A percentile compares a stretch with the other conserved stretches of the same genome.
Conservation (phyloP, 1,140 invertebrate genomes). For the Macrotrachela quadricornifera region DNA sequence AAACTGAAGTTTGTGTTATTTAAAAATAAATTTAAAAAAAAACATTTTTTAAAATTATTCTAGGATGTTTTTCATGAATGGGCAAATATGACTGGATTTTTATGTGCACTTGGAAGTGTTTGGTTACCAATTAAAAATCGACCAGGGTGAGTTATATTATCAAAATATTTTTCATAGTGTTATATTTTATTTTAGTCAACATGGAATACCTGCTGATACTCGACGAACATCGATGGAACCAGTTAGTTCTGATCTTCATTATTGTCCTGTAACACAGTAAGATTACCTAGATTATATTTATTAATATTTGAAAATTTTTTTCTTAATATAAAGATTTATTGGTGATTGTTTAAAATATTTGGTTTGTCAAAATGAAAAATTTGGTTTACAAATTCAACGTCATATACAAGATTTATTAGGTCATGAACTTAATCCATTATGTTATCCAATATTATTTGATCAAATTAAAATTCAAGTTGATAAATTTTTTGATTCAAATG, state of each 20-base stretch:
- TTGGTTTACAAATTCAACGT: slow-evolving; percentile 78
- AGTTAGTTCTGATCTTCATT: slow-evolving; percentile 58
- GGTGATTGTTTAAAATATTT: slow-evolving; percentile 64
- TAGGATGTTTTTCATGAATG: slow-evolving; percentile 93
- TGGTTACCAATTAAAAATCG: slow-evolving; percentile 56
- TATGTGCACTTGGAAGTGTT: slow-evolving; percentile 75
- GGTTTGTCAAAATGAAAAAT: slow-evolving; percentile 80
- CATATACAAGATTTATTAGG: slow-evolving; percentile 86
- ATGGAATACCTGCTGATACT: background rate
- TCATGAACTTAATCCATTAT: slow-evolving; percentile 74
- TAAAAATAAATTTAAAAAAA: no score
- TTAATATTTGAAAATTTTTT: no score
- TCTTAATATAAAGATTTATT: no score
- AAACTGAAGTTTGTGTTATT: no score
- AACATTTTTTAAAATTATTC: no score
- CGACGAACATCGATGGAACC: slow-evolving; percentile 32
- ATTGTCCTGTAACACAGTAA: slow-evolving; percentile 83
- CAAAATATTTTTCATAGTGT: no score
- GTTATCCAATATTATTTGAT: slow-evolving; percentile 89
- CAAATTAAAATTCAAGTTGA: slow-evolving; percentile 86
- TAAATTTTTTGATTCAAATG: slow-evolving; percentile 81
- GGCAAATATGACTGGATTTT: slow-evolving; percentile 93
- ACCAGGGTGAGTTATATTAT: slow-evolving; percentile 25
- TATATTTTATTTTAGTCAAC: background rate
- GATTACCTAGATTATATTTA: no score